Conservation (phyloP, 2,797 vertebrate species). For the Chelmon rostratus region DNA sequence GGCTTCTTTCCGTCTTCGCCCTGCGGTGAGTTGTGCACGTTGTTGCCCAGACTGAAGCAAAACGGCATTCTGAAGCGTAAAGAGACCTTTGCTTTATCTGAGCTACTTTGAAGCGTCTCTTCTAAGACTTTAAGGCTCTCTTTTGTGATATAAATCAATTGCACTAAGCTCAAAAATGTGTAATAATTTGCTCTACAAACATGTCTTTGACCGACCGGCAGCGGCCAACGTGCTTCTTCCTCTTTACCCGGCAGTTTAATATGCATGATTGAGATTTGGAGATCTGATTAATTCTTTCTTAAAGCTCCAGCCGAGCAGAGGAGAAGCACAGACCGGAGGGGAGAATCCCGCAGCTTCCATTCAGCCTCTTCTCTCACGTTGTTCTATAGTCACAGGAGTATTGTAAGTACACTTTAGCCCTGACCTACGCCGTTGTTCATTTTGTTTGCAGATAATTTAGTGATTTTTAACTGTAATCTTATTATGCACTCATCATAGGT, state of each 20-base stretch:
- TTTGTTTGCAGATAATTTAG: not conserved
- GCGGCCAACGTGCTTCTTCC: not conserved
- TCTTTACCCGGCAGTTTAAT: conserved; percentile 11
- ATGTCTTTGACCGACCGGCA: not conserved
- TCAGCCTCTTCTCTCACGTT: not conserved
- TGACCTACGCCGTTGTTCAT: not conserved
- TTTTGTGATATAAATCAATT: conserved; percentile 30
- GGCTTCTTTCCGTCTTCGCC: conserved; percentile 49
- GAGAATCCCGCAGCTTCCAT: not conserved
- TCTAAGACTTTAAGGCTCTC: not conserved
- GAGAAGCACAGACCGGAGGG: not conserved
- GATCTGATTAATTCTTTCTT: not conserved
- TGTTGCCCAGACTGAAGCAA: conserved; percentile 32
- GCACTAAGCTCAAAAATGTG: not conserved
- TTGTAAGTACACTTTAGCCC: not conserved
- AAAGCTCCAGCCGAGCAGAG: not conserved
- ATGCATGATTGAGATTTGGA: conserved; percentile 12
- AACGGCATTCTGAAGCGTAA: conserved; percentile 29
- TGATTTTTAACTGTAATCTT: conserved; percentile 3
- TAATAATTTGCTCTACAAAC: conserved; percentile 9
- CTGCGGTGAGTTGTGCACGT: conserved; percentile 46
- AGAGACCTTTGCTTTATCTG: conserved; percentile 32
- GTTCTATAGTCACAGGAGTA: conserved; percentile 5
- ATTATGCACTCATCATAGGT: conserved; percentile 22
- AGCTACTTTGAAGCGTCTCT: conserved; percentile 34